phyloP scores from a whole-genome alignment of 2,888 invertebrate genomes.

The Caenorhabditis imperialis region DNA sequence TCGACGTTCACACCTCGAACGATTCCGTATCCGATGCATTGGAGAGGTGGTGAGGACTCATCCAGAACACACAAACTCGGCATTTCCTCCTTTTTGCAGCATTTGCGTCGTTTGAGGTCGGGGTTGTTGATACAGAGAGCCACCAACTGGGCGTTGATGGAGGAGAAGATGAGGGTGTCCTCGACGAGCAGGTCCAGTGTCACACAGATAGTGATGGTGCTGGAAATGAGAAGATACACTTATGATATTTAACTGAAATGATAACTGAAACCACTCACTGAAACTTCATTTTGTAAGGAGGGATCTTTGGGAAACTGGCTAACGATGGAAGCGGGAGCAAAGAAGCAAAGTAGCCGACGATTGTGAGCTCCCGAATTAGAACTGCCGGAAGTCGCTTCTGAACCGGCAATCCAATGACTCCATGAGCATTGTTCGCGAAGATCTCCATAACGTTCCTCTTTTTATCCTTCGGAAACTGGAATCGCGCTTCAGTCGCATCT shows the following conservation, averaged over 20 bases:
- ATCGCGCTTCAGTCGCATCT: slow-evolving; percentile 15
- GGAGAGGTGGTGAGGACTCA: slow-evolving; percentile 11
- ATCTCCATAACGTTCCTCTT: slow-evolving; percentile 4
- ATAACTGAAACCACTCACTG: slow-evolving; percentile 7
- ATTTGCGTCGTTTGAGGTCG: slow-evolving; percentile 9
- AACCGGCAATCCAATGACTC: slow-evolving; percentile 9
- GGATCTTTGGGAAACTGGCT: slow-evolving; percentile 15
- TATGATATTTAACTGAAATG: background rate
- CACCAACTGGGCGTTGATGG: slow-evolving; percentile 52
- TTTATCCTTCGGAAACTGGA: slow-evolving; percentile 2
- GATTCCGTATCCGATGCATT: slow-evolving; percentile 50
- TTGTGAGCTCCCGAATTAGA: slow-evolving; percentile 40
- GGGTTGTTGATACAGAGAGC: slow-evolving; percentile 34
- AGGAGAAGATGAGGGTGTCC: slow-evolving; percentile 39
- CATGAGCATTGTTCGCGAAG: slow-evolving; percentile 29
- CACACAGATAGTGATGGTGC: slow-evolving; percentile 27
- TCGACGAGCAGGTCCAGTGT: slow-evolving; percentile 43
- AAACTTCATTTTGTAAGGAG: slow-evolving; percentile 39
- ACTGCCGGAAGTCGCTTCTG: slow-evolving; percentile 24
- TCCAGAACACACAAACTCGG: slow-evolving; percentile 20
- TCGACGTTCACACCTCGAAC: slow-evolving; percentile 25
- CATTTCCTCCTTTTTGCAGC: slow-evolving; percentile 26
- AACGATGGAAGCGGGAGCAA: slow-evolving; percentile 23
- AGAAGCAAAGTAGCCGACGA: slow-evolving; percentile 47
- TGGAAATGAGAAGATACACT: slow-evolving; percentile 9